Evolutionary conservation across 2,113 vertebrate species (phyloP).

Genomic region (Paraplagusia blochii): DNA sequence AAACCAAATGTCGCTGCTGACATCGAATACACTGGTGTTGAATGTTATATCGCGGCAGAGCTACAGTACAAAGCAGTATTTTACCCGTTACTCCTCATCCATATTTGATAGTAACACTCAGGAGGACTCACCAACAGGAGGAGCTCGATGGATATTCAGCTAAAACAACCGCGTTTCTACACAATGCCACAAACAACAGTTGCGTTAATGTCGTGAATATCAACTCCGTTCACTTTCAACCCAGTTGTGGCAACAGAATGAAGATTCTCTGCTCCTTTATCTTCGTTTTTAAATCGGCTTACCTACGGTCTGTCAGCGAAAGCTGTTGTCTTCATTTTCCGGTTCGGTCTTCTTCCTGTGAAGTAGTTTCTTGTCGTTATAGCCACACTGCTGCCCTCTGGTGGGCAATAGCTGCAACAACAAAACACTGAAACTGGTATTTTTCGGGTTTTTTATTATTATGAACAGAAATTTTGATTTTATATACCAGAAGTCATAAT

Average conservation of each 20-base stretch:
- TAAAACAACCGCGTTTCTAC: neutral
- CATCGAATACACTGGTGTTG: too few species aligned
- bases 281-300: neutral
- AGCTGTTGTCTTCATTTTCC: constrained; percentile 15
- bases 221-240: neutral
- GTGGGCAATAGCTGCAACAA: neutral
- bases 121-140: neutral
- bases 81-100: neutral
- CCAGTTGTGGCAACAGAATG: fast-evolving
- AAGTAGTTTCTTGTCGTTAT: neutral
- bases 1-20: too few species aligned
- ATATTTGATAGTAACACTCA: neutral
- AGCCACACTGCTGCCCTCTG: neutral
- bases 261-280: neutral
- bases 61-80: neutral
- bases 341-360: constrained; percentile 8
- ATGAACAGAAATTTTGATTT: too few species aligned
- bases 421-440: neutral
- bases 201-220: neutral
- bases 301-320: constrained; percentile 26
- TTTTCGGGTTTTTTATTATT: too few species aligned
- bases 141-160: neutral
- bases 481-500: too few species aligned
- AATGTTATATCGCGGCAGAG: too few species aligned
- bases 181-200: neutral